Evolutionary conservation across 1,140 invertebrate species (phyloP).

Genomic region (Melipona quadrifasciata): DNA sequence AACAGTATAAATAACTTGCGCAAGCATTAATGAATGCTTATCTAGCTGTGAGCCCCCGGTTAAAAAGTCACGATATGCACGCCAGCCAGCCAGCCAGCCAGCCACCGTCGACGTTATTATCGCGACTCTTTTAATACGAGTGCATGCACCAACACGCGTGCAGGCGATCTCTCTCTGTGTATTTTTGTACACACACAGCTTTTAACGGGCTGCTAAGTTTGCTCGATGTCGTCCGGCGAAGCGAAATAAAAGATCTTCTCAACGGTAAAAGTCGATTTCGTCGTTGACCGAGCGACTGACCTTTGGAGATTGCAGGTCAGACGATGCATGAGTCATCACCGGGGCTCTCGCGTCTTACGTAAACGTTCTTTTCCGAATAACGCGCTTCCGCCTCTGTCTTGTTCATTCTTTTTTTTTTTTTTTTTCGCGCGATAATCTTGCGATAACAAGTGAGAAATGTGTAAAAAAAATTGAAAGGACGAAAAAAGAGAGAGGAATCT

Average conservation of each 20-base stretch:
- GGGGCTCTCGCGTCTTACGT: not conserved
- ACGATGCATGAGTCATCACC: not conserved
- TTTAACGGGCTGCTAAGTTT: not conserved
- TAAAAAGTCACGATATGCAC: conserved; percentile 65
- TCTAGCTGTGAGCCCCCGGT: conserved; percentile 56
- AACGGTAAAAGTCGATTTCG: not conserved
- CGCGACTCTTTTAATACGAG: conserved; percentile 24
- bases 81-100: conserved; percentile 32
- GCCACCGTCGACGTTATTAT: conserved; percentile 55
- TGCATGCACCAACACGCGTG: not conserved
- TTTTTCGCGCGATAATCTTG: too few relatives aligned
- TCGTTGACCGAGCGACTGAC: not conserved
- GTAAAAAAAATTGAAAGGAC: too few relatives aligned
- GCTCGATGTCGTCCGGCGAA: not conserved
- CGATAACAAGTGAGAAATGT: too few relatives aligned
- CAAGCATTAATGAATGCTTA: conserved; percentile 78
- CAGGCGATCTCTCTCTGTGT: too few relatives aligned
- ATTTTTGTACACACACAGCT: too few relatives aligned
- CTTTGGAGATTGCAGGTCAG: not conserved
- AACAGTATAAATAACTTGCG: conserved; percentile 77
- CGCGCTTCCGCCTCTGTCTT: too few relatives aligned
- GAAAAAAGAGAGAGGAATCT: too few relatives aligned
- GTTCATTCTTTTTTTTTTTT: too few relatives aligned
- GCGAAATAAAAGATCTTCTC: not conserved
- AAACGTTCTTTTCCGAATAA: not conserved